These are phyloP conservation scores for Galaxea fascicularis DNA, from an alignment of 92 coral and sea anemone genomes.

Conservation along the genomic window DNA sequence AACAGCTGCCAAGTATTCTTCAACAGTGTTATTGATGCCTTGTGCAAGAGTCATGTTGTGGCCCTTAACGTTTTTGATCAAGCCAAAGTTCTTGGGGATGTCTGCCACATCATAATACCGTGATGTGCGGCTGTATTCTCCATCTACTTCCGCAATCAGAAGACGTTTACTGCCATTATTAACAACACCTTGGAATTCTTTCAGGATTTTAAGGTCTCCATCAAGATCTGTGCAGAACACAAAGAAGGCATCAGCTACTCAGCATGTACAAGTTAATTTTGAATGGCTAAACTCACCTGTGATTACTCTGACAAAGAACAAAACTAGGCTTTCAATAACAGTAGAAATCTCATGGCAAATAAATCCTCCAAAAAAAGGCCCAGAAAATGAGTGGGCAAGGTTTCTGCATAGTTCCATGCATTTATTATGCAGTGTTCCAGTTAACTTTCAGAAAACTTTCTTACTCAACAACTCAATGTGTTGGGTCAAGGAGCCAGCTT, in stretches of 20 bases:
- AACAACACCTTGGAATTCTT: slow-evolving; percentile 29
- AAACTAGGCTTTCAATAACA: too few relatives aligned
- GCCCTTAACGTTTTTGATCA: slow-evolving; percentile 37
- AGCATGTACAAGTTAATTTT: neutral
- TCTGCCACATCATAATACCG: slow-evolving; percentile 34
- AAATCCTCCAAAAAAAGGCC: too few relatives aligned
- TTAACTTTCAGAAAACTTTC: too few relatives aligned
- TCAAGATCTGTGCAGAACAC: slow-evolving; percentile 39
- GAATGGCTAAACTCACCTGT: neutral
- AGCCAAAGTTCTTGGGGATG: slow-evolving; percentile 54
- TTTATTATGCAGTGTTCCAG: too few relatives aligned
- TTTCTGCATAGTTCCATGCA: too few relatives aligned
- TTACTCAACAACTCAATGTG: too few relatives aligned
- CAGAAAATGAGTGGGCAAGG: too few relatives aligned
- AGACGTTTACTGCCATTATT: slow-evolving; percentile 18
- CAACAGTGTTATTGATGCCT: slow-evolving; percentile 61
- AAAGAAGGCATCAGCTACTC: neutral
- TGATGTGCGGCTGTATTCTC: slow-evolving; percentile 12
- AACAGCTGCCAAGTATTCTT: slow-evolving; percentile 63
- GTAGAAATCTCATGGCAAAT: too few relatives aligned
- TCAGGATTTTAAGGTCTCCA: slow-evolving; percentile 34
- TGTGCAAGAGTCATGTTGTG: slow-evolving; percentile 27
- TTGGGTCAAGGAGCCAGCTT: too few relatives aligned
- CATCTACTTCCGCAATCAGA: slow-evolving; percentile 62
- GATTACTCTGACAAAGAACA: too few relatives aligned